phyloP scores from a whole-genome alignment of 2,888 invertebrate genomes.

The Acanthosepion pharaonis region DNA sequence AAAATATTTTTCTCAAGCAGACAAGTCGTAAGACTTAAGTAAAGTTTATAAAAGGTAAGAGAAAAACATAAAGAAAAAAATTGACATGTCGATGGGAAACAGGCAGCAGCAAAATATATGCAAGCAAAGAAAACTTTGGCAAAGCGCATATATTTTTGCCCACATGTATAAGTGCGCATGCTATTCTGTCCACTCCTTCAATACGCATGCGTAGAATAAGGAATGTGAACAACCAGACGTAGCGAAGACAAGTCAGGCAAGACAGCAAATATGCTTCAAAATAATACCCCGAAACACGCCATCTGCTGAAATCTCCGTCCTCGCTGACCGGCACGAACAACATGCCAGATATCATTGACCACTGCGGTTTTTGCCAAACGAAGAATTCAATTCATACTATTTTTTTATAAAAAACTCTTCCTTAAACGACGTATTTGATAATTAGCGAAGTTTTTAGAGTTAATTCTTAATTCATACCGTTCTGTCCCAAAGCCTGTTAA shows the following conservation, averaged over 20 bases:
- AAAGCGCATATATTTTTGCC: not conserved
- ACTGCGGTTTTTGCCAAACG: no score
- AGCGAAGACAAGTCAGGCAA: not conserved
- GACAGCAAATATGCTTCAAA: not conserved
- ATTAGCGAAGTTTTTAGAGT: no score
- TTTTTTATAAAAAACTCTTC: no score
- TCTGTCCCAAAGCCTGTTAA: no score
- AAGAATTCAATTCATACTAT: no score
- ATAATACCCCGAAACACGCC: not conserved
- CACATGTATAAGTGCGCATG: not conserved
- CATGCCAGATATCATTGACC: no score
- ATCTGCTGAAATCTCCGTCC: no score
- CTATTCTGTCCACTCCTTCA: not conserved
- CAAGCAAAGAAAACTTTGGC: not conserved
- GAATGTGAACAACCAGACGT: not conserved
- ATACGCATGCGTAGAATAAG: not conserved
- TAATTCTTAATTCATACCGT: no score
- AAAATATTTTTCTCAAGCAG: no score
- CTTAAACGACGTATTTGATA: no score
- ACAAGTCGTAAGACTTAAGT: fast-evolving
- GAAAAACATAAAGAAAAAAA: not conserved
- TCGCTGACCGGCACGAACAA: no score
- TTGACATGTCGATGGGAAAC: not conserved
- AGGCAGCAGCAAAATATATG: not conserved
- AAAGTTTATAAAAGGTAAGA: not conserved